A percentile compares a stretch with the other conserved stretches of the same genome.
phyloP scores from a whole-genome alignment of 2,888 invertebrate species.

The Himalopsyche anomala region DNA sequence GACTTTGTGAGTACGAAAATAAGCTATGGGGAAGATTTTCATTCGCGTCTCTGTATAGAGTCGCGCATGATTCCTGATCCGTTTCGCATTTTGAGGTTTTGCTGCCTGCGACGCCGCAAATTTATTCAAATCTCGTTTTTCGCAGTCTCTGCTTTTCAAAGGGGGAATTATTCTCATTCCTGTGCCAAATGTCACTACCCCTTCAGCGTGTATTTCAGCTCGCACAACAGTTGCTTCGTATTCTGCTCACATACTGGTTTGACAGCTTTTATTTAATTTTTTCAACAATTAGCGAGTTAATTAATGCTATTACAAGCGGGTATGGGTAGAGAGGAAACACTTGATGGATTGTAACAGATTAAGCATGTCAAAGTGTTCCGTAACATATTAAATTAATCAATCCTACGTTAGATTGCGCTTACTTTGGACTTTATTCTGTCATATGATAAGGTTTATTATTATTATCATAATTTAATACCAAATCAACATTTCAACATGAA shows the following conservation, averaged over 20 bases:
- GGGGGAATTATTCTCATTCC: slow-evolving; percentile 63
- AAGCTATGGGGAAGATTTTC: not conserved
- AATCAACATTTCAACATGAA: too few relatives aligned
- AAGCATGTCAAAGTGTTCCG: not conserved
- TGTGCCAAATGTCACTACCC: not conserved
- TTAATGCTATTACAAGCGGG: not conserved
- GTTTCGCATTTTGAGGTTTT: slow-evolving; percentile 61
- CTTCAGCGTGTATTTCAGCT: slow-evolving; percentile 12
- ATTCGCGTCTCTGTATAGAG: slow-evolving; percentile 17
- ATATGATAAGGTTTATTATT: too few relatives aligned
- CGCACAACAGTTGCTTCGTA: not conserved
- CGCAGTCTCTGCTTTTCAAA: slow-evolving; percentile 63
- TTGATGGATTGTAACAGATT: slow-evolving; percentile 26
- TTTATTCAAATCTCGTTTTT: slow-evolving; percentile 66
- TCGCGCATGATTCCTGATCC: slow-evolving; percentile 59
- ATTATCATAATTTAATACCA: too few relatives aligned
- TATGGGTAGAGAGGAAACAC: not conserved
- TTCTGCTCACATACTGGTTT: not conserved
- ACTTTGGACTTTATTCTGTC: too few relatives aligned
- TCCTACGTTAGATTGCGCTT: not conserved
- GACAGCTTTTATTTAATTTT: slow-evolving; percentile 30
- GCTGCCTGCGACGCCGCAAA: slow-evolving; percentile 54
- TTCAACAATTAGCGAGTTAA: slow-evolving; percentile 26
- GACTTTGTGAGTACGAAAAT: slow-evolving; percentile 10
- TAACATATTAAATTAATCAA: not conserved